Evolutionary conservation across 2,888 invertebrate genomes (phyloP).

Genomic region (Ichneumoninae sp.): DNA sequence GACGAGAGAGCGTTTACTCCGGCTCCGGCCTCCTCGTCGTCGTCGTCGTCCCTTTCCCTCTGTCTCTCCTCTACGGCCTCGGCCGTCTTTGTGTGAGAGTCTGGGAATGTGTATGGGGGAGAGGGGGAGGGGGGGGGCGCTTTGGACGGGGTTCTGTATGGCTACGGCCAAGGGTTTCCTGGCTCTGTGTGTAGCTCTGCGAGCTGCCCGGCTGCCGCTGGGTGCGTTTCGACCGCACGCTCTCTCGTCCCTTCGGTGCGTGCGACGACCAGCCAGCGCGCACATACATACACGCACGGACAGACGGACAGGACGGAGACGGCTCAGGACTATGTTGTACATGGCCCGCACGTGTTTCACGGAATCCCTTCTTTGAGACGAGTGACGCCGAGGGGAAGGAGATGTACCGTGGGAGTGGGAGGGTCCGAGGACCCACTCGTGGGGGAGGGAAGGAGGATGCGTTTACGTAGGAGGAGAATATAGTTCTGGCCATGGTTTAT

Average conservation of each 20-base stretch:
- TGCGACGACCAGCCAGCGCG: conserved; percentile 36
- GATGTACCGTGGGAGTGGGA: conserved; percentile 38
- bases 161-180: conserved; percentile 20
- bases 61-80: conserved; percentile 47
- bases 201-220: conserved; percentile 34
- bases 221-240: conserved; percentile 47
- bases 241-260: conserved; percentile 39
- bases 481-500: conserved; percentile 1
- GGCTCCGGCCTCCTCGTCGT: conserved; percentile 62
- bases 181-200: conserved; percentile 1
- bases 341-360: conserved; percentile 52
- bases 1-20: conserved; percentile 49
- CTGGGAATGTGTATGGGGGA: conserved; percentile 6
- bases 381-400: conserved; percentile 21
- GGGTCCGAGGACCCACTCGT: conserved; percentile 62
- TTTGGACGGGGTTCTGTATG: conserved; percentile 13
- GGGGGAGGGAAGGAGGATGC: conserved; percentile 66
- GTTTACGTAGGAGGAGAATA: conserved; percentile 62
- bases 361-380: conserved; percentile 38
- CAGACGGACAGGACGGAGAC: neutral
- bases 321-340: conserved; percentile 13
- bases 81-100: conserved; percentile 55
- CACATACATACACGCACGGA: neutral
- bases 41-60: conserved; percentile 62
- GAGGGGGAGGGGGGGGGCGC: neutral